These are phyloP conservation scores for Eulemur rufifrons DNA, from an alignment of 2,113 vertebrate species.

Conservation along the genomic window DNA sequence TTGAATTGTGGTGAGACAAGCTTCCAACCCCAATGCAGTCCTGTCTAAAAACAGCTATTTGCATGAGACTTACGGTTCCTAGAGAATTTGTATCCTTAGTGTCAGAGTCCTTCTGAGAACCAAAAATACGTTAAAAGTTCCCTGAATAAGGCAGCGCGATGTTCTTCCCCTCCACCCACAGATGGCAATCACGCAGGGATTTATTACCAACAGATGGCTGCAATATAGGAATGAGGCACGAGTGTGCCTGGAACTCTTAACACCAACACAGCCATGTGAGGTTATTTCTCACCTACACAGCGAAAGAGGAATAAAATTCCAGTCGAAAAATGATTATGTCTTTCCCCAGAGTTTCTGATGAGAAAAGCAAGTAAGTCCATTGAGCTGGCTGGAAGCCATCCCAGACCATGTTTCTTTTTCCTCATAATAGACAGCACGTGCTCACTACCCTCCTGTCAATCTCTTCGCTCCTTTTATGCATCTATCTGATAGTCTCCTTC, in stretches of 20 bases:
- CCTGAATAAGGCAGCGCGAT: not conserved
- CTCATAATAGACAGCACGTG: not conserved
- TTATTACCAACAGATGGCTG: not conserved
- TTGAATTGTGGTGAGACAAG: not conserved
- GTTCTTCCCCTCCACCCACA: not conserved
- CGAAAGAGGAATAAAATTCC: slow-evolving; percentile 46
- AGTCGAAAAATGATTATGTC: slow-evolving; percentile 33
- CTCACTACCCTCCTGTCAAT: not conserved
- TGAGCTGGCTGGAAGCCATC: not conserved
- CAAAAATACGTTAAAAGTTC: not conserved
- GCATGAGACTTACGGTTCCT: not conserved
- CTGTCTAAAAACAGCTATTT: not conserved
- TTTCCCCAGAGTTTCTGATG: slow-evolving; percentile 54
- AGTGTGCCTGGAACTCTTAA: not conserved
- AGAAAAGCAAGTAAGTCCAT: not conserved
- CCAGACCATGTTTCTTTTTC: not conserved
- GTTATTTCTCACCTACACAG: slow-evolving; percentile 48
- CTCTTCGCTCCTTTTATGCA: not conserved
- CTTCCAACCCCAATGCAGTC: not conserved
- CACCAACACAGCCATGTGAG: not conserved
- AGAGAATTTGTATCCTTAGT: not conserved
- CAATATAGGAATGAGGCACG: not conserved
- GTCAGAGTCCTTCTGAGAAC: not conserved
- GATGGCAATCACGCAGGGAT: not conserved
- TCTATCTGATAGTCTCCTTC: not conserved